phyloP scores from a whole-genome alignment of 2,888 invertebrate species.

The Syritta pipiens region DNA sequence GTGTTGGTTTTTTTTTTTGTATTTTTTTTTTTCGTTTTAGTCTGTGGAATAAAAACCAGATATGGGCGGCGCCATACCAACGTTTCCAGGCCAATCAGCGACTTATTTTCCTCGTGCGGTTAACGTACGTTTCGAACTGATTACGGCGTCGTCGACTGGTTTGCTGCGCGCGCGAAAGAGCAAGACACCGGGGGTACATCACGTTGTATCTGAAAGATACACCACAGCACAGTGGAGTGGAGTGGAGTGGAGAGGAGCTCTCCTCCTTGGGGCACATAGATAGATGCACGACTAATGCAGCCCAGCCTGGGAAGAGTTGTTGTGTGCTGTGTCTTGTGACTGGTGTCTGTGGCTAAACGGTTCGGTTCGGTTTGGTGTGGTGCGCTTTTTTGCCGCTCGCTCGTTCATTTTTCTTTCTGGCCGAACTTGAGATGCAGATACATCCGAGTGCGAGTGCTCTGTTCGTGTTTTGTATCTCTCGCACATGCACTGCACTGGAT shows the following conservation, averaged over 20 bases:
- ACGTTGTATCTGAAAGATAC: constrained; percentile 68
- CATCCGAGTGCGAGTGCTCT: constrained; percentile 31
- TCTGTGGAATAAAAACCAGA: constrained; percentile 75
- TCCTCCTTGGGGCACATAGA: constrained; percentile 47
- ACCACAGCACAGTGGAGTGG: constrained; percentile 6
- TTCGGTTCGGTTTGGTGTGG: constrained; percentile 43
- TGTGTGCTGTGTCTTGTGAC: too few species aligned
- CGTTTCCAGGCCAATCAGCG: constrained; percentile 77
- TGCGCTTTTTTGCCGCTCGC: constrained; percentile 41
- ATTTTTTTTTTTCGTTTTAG: constrained; percentile 11
- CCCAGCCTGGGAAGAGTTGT: constrained; percentile 64
- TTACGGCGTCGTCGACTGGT: constrained; percentile 65
- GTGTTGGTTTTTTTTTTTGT: constrained; percentile 15
- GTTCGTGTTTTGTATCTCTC: constrained; percentile 59
- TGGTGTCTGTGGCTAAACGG: constrained; percentile 66
- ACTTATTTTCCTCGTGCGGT: constrained; percentile 68
- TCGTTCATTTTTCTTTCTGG: constrained; percentile 48
- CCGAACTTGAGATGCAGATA: constrained; percentile 68
- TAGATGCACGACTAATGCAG: constrained; percentile 61
- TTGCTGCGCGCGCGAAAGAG: constrained; percentile 66
- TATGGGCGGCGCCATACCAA: constrained; percentile 79
- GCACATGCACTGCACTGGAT: constrained; percentile 50
- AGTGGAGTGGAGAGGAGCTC: constrained; percentile 37
- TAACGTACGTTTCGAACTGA: constrained; percentile 68
- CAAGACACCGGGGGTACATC: constrained; percentile 65